Percentiles rank a stretch among this genome's conserved stretches.
phyloP scores from a whole-genome alignment of 2,113 vertebrate species.

The Periophthalmus modestus region DNA sequence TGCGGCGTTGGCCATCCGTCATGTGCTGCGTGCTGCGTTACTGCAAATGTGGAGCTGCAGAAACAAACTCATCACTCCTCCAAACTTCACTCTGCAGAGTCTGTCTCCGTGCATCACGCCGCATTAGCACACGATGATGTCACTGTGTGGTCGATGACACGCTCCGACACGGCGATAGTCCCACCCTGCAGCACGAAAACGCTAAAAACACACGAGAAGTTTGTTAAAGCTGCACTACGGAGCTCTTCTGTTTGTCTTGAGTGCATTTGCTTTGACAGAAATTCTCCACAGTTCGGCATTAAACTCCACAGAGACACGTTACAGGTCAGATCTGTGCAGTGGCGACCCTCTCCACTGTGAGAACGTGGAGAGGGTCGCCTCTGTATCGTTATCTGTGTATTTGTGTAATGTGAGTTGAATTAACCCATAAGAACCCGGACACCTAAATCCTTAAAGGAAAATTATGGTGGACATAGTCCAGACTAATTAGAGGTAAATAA shows the following conservation, averaged over 20 bases:
- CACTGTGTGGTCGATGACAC: neutral
- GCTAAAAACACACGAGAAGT: neutral
- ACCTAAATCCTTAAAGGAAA: too few relatives aligned
- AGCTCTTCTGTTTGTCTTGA: neutral
- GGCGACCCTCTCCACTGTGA: too few relatives aligned
- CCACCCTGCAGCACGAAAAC: neutral
- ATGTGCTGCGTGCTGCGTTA: conserved; percentile 11
- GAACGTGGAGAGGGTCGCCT: too few relatives aligned
- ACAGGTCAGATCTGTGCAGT: too few relatives aligned
- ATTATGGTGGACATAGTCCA: too few relatives aligned
- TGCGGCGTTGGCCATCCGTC: conserved; percentile 34
- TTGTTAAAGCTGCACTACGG: neutral
- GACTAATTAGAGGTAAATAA: too few relatives aligned
- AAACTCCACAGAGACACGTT: neutral
- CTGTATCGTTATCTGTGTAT: too few relatives aligned
- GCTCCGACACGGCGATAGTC: neutral
- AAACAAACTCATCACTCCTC: conserved; percentile 2
- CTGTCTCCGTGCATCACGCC: neutral
- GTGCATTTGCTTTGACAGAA: too few relatives aligned
- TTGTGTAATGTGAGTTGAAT: too few relatives aligned
- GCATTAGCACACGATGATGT: neutral
- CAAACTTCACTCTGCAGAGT: conserved; percentile 3
- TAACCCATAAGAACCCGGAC: too few relatives aligned
- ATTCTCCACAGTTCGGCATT: neutral
- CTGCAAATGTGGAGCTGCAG: neutral